These are phyloP conservation scores for Bedellia somnulentella DNA, from an alignment of 2,888 invertebrate genomes.

Conservation along the genomic window DNA sequence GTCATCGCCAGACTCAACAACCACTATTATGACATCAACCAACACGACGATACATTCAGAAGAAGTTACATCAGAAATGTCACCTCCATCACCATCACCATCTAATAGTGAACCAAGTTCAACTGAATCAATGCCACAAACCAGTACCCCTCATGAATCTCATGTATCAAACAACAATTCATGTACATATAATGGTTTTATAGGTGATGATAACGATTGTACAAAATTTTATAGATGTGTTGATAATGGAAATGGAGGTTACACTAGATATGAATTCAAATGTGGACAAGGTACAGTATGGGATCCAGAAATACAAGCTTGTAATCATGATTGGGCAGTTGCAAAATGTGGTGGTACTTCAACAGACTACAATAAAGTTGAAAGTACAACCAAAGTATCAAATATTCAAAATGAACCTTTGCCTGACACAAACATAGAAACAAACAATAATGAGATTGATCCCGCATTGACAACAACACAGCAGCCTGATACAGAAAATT, in stretches of 20 bases:
- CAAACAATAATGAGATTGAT: no score
- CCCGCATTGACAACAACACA: no score
- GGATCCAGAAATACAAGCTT: conserved; percentile 68
- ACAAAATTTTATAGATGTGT: conserved; percentile 79
- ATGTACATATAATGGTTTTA: conserved; percentile 62
- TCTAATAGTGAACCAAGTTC: conserved; percentile 8
- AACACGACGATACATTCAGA: conserved; percentile 11
- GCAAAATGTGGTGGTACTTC: conserved; percentile 11
- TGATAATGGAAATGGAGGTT: conserved; percentile 59
- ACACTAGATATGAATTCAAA: conserved; percentile 67
- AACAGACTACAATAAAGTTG: background rate
- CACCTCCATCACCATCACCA: conserved; percentile 8
- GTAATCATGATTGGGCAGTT: conserved; percentile 66
- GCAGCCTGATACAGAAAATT: no score
- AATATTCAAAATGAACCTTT: background rate
- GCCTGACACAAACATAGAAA: background rate
- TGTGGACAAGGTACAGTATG: conserved; percentile 79
- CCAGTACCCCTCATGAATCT: conserved; percentile 5
- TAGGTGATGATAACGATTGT: conserved; percentile 69
- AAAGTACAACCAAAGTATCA: background rate
- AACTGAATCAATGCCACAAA: background rate
- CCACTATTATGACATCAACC: conserved; percentile 10
- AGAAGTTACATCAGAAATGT: conserved; percentile 18
- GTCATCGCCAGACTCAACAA: conserved; percentile 2
- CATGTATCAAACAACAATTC: conserved; percentile 9